Evolutionary conservation across 1,140 invertebrate genomes (phyloP).

Genomic region (Pseudomyrmex dendroicus): DNA sequence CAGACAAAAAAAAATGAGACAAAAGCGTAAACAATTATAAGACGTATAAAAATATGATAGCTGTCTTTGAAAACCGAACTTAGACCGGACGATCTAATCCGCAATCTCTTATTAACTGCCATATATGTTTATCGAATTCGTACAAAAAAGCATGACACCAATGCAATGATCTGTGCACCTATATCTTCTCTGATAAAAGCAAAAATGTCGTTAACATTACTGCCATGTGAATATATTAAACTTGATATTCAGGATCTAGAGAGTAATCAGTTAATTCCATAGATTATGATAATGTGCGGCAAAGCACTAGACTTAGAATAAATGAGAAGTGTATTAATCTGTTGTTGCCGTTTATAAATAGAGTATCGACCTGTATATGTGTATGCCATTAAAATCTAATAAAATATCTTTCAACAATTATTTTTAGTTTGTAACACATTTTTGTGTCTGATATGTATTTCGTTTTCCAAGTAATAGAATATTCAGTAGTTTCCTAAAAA

Average conservation of each 20-base stretch:
- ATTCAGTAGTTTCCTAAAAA: conserved; percentile 17
- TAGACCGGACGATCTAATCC: conserved; percentile 17
- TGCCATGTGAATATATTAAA: conserved; percentile 52
- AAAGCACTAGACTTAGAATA: conserved; percentile 35
- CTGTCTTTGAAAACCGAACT: conserved; percentile 8
- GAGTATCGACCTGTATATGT: conserved; percentile 73
- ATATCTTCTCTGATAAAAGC: conserved; percentile 28
- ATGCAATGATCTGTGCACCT: conserved; percentile 41
- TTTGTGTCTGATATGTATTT: conserved; percentile 50
- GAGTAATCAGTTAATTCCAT: conserved; percentile 46
- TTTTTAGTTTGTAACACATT: conserved; percentile 65
- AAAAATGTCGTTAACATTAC: conserved; percentile 33
- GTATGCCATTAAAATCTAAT: conserved; percentile 79
- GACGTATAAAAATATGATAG: neutral
- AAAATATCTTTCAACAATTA: conserved; percentile 73
- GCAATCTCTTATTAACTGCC: conserved; percentile 41
- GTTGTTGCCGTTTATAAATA: conserved; percentile 74
- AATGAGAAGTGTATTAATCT: conserved; percentile 57
- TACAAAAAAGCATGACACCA: conserved; percentile 48
- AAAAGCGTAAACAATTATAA: neutral
- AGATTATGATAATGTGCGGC: conserved; percentile 26
- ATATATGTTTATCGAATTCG: conserved; percentile 14
- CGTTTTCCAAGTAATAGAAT: conserved; percentile 47
- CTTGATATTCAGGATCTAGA: conserved; percentile 27
- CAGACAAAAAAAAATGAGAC: neutral